phyloP scores from a whole-genome alignment of 1,140 invertebrate species.

The Achatina immaculata region DNA sequence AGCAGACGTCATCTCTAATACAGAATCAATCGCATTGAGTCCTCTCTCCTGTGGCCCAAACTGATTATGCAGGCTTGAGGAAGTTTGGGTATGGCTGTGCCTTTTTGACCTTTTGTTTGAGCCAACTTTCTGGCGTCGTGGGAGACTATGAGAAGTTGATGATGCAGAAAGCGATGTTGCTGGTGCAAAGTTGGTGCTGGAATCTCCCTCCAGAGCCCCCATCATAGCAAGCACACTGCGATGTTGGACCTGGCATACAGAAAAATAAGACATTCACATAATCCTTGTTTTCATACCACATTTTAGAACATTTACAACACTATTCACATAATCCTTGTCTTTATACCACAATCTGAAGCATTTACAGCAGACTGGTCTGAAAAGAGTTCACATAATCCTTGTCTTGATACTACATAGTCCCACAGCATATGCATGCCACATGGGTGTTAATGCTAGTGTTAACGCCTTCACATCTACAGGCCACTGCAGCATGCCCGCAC shows the following conservation, averaged over 20 bases:
- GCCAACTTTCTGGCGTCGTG: neutral
- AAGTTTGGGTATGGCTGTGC: neutral
- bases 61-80: neutral
- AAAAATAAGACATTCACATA: neutral
- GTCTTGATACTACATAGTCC: no score
- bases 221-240: slow-evolving; percentile 65
- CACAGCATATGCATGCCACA: no score
- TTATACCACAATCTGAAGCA: neutral
- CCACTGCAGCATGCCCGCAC: no score
- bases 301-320: no score
- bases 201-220: slow-evolving; percentile 59
- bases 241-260: slow-evolving; percentile 59
- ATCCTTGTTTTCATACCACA: neutral
- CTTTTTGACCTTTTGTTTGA: neutral
- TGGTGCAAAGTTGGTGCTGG: neutral
- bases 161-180: neutral
- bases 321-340: neutral
- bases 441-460: no score
- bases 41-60: neutral
- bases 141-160: neutral
- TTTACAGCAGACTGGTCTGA: no score
- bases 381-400: neutral
- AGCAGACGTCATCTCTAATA: neutral
- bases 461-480: no score
- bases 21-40: neutral